Base-by-base conservation (phyloP, 2,888 invertebrate species). In the Drosophila yooni region DNA sequence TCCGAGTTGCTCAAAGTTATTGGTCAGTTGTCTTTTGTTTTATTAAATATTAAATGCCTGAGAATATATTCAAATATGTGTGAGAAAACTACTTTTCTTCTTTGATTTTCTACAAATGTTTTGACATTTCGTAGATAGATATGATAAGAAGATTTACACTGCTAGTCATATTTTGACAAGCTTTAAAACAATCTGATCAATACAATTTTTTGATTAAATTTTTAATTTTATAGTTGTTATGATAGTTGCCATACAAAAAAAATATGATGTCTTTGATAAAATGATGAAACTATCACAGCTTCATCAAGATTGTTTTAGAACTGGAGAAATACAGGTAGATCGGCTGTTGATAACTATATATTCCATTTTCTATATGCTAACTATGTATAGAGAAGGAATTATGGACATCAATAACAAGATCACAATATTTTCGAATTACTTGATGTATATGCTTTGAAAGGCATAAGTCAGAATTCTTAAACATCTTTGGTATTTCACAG, bases 401-500 rank as follows among this genome's bases (percentile, higher is more conserved):
- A 21, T 46, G 4, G 3, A 15, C 21, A 25, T 46, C 7, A 25
- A 25, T 15, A 15, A 25, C 1, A 46, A 3, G 25, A 46, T 15
- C 25, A 8, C 25, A 25, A 4, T 2, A 43, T 43, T 11, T 21
- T n/a, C 11, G 0, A 25, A 21, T 33, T 34, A 15, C 18, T 36
- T 3, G 3, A 11, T 18, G 10, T 36, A 25, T 54, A 34, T 15
- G 53, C 34, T 18, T 25, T 53, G 10, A 34, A 27, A 29, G 11
- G 29, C 15, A 56, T n/a, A 31, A 40, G 5, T 1, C 29, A 43
- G 40, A 40, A 13, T 10, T 31, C 15, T 15, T 3, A 51, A 62
- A 21, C n/a, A 3, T 43, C 31, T 53, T 61, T 18, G 36, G 11
- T 11, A 50, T 75, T 71, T 56, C 50, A 59, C 54, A 58, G 54